These are phyloP conservation scores for Vimba vimba DNA, from an alignment of 2,113 vertebrate genomes.

Conservation along the genomic window DNA sequence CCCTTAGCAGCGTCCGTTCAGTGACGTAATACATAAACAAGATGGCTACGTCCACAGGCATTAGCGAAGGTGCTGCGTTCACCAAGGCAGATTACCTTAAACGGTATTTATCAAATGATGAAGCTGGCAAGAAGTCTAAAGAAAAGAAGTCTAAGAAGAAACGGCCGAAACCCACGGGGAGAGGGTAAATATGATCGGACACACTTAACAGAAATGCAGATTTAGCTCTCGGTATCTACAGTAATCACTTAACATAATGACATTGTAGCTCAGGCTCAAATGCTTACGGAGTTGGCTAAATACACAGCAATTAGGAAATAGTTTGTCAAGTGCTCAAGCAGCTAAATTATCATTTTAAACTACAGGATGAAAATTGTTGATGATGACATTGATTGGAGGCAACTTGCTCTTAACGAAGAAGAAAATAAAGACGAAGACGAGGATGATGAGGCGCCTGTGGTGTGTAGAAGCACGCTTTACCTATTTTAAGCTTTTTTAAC, in stretches of 20 bases:
- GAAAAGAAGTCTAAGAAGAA: constrained; percentile 74
- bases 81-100: constrained; percentile 80
- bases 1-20: constrained; percentile 58
- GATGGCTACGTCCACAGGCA: constrained; percentile 69
- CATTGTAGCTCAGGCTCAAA: not conserved
- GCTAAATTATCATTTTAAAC: not conserved
- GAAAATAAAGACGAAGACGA: constrained; percentile 80
- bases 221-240: not conserved
- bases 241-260: not conserved
- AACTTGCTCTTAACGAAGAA: constrained; percentile 68
- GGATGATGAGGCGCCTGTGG: constrained; percentile 86
- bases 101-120: constrained; percentile 73
- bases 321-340: not conserved
- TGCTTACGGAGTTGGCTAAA: not conserved
- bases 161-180: constrained; percentile 60
- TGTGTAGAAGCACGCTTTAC: constrained; percentile 64
- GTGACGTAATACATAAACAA: constrained; percentile 45
- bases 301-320: not conserved
- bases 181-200: constrained; percentile 63
- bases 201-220: not conserved
- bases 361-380: constrained; percentile 93
- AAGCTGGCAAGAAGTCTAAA: constrained; percentile 65
- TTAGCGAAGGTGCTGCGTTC: constrained; percentile 60
- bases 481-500: not conserved
- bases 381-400: constrained; percentile 89